Base-by-base conservation (phyloP, 2,888 invertebrate species). In the Pheosia gnoma region DNA sequence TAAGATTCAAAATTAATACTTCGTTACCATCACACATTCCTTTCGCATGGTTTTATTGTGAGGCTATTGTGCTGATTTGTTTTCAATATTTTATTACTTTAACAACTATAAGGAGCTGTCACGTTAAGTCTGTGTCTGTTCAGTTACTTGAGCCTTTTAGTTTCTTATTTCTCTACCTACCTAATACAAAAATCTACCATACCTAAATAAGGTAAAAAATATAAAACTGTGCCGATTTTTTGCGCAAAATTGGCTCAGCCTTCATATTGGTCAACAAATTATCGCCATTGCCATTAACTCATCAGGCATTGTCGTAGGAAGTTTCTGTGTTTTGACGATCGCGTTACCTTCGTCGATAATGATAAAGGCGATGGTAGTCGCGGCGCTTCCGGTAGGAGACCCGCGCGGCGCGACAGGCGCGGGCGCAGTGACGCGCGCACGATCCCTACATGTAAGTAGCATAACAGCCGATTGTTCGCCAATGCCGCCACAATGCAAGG, bases 401-500 rank as follows among this genome's bases (percentile, higher is more conserved):
- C 11, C 54, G 55, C 54, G 37, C 53, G 47, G 58, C 49, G 25
- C 38, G 54, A 8, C 52, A 7, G 54, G 11, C 38, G 54, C 54
- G 38, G 37, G 64, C 62, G 67, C 65, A 70, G 67, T 81, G 81
- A 83, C 84, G 86, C 82, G 80, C 77, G 66, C 63, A 59, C 70
- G n/a, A 57, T 61, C 64, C 60, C 62, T 63, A 66, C 60, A 72
- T 67, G 65, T 72, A 71, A 67, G 38, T 51, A 58, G 58, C 54
- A 64, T 61, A 57, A 70, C 67, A 56, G 58, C 61, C 64, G 70
- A 72, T 65, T 71, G 75, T 70, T 66, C 72, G 76, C 82, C 0
- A 79, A 80, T 79, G 69, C 75, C 74, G 68, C 74, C 67, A 88
- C 87, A 89, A 88, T 88, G 82, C 90, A 89, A 91, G 89, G 90